Base-by-base conservation (phyloP, 92 coral and sea anemone genomes). In the Muricea muricata region DNA sequence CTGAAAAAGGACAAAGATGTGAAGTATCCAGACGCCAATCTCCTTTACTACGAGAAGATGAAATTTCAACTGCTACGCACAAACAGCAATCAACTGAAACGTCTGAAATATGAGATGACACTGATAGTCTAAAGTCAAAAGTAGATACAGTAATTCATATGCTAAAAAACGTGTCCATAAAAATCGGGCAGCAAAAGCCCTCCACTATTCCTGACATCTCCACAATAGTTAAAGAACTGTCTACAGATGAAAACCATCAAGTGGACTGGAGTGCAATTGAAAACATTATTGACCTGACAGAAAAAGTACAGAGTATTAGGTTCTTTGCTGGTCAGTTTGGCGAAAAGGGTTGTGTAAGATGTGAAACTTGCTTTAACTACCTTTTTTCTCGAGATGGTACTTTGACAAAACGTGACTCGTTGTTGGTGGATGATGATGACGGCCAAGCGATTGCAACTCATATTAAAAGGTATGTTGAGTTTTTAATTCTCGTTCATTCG, bases 201-300 rank as follows among this genome's bases (percentile, higher is more conserved):
- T 17, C 52, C 11, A 8, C 0, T 70, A n/a, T n/a, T n/a, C 50
- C 76, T 33, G 48, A 21, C 25, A 15, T 70, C 25, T 48, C 79
- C 7, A 26, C 37, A 3, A 28, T 73, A 12, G 57, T 73, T 17
- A 30, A 41, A 73, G 56, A 73, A 73, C 21, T 18, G 33, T 73
- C 79, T 15, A 73, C n/a, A 18, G 60, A 73, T 42, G 35, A 46
- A 42, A 31, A 41, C 37, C 42, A 20, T 24, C 32, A 73, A 23
- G 7, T 73, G 21, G 79, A 73, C 18, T 73, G 79, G 79, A 73
- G 61, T 12, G 10, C 34, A 46, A 25, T 73, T 25, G 79, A 73
- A 18, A 45, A 73, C 28, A 42, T 73, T 5, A 42, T 73, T 10
- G 79, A 73, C 6, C 61, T 73, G 61, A 73, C 79, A 41, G 58